Base-by-base conservation (phyloP, 2,888 invertebrate species). In the Cryptosula pallasiana region DNA sequence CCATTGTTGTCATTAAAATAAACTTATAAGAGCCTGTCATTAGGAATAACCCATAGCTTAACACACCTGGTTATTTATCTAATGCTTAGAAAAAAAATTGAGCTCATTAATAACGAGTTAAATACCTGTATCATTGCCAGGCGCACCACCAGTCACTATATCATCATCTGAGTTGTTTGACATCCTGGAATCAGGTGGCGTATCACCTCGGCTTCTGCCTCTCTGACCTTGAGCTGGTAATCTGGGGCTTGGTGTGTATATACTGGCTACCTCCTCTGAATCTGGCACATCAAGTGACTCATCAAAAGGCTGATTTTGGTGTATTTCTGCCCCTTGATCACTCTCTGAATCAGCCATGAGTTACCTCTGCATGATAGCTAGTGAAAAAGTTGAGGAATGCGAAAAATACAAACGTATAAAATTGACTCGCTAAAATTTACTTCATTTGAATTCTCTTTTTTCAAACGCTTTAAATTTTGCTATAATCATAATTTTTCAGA, bases 281-380 rank as follows among this genome's bases (percentile, higher is more conserved):
- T 85, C 85, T 25, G 81, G 79, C 1, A 85, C 82, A 29, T 85
- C 84, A 69, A 85, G 75, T n/a, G 84, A 82, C 75, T 85, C 85
- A 78, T 85, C 85, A 76, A 84, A 85, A 0, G 83, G 84, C 73
- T 83, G 83, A 74, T 85, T 84, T 75, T 81, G 80, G 55, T 73
- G 73, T 16, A 72, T 69, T 54, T 70, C 55, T n/a, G 70, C 70
- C 32, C 63, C 63, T 34, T 63, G 63, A 27, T 63, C 63, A 32
- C 63, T 63, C 63, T 63, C 63, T 32, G 63, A 63, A 63, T 63
- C 63, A 63, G 63, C 63, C 63, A 63, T 63, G 32, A 32, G 32
- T 63, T 27, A 63, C 27, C 9, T 63, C 27, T 34, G 63, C 45
- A 45, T 20, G 45, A 45, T 45, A 45, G 45, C 20, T 27, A 13